Base-by-base conservation (phyloP, 2,113 vertebrate species). In the Ammodytes dubius region DNA sequence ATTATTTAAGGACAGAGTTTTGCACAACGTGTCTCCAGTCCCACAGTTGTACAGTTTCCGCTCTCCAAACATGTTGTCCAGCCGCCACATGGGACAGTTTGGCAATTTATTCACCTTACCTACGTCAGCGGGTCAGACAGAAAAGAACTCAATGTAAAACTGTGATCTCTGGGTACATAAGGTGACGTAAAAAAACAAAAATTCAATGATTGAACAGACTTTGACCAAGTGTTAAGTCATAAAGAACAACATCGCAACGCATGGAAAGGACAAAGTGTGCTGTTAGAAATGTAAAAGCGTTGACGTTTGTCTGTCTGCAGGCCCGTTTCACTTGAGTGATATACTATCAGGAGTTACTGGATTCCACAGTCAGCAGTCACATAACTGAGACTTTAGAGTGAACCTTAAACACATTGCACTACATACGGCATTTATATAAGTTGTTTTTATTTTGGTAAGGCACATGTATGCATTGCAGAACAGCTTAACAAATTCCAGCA, bases 351-450 rank as follows among this genome's bases (percentile, higher is more conserved):
- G 67, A 77, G 49, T 40, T 35, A 37, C 39, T 7, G 49, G 77
- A 81, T 88, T 84, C 60, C 74, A 42, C 54, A 43, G 50, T 74
- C n/a, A 57, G 3, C 27, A 14, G 13, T 79, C 72, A 66, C 70
- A 54, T 63, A 65, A 79, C 4, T 15, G 43, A 54, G 12, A 74
- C 37, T 9, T 54, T 6, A 5, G 17, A 6, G 39, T 1, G 5
- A 42, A 42, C 8, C 46, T 13, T 14, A 53, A 71, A 65, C 50
- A 56, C 57, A 60, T 0, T 74, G 53, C 42, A 19, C 60, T 52
- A 3, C 69, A 64, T 37, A 52, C 74, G 52, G 0, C 13, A 3
- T 68, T 72, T 77, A 61, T 43, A 27, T 47, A 39, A 70, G 15
- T 11, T 49, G 8, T 45, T 63, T 88, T 73, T 45, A 64, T 67